Evolutionary conservation across 2,888 invertebrate species (phyloP), one percentile per base, ranked within the genome.

Genomic region (Xanthostigma xanthostigma): DNA sequence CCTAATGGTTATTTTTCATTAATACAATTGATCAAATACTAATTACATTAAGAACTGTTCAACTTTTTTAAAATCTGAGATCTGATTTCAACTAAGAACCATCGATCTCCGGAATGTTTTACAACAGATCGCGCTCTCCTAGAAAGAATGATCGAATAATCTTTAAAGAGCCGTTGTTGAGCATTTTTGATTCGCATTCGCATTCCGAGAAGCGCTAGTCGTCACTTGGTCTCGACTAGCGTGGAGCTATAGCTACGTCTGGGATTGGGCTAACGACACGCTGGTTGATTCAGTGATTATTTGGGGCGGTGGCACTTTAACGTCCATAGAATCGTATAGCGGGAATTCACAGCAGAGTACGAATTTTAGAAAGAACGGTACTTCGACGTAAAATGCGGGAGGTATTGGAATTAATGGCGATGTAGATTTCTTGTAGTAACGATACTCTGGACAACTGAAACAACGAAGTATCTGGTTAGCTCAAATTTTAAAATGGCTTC

Each of bases 321-420:
- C 81, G 27, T 83, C 79, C 58, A 80, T 67, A 5, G 81, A 82
- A 63, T 92, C 82, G 63, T 93, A 93, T 50, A 92, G 73, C 0
- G 92, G 91, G 60, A 81, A 90, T 64, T 93, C 93, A 62, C 90
- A 92, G 66, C 92, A 92, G 43, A 90, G 64, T 14, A 88, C 72
- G 61, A 80, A 86, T 65, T 92, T 92, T 44, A 93, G 66, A 54
- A 83, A 84, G 59, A 75, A 74, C 1, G 92, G 92, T 40, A 92
- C 84, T 63, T 87, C 86, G n/a, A 81, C 81, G 66, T 92, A 93
- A 42, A 91, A 79, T 2, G 83, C 76, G 0, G 90, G 87, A 9
- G 92, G 92, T 51, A 93, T 80, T 6, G 90, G 92, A 63, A 93
- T 86, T 58, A 93, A 66, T 1, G 91, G 90, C 50, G 92, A 92